Evolutionary conservation across 64 coral and sea anemone species (phyloP).

Genomic region (Hydrozoanthus tunicans): DNA sequence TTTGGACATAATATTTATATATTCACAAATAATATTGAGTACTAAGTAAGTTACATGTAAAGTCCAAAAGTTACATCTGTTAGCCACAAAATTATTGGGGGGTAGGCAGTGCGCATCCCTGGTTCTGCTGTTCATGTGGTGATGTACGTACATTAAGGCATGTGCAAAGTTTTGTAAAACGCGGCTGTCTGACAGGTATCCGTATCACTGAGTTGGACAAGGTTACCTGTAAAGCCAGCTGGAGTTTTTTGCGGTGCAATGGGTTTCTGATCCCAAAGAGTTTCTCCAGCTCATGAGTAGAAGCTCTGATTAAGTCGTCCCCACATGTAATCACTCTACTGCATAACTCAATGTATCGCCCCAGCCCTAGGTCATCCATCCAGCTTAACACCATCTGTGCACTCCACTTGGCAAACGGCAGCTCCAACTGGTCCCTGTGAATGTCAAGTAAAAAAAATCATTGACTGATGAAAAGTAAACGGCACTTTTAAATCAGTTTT

Average conservation of each 20-base stretch:
- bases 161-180: not conserved
- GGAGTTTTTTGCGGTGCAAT: conserved; percentile 93
- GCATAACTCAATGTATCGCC: conserved; percentile 71
- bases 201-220: not conserved
- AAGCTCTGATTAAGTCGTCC: conserved; percentile 81
- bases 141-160: not conserved
- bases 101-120: no score
- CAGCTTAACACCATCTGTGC: conserved; percentile 92
- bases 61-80: no score
- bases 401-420: conserved; percentile 89
- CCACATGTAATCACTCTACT: conserved; percentile 67
- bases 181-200: not conserved
- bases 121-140: not conserved
- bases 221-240: conserved; percentile 78
- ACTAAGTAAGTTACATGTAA: no score
- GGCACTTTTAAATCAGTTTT: no score
- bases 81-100: no score
- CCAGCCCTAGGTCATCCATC: conserved; percentile 94
- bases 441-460: not conserved
- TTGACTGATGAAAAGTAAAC: not conserved
- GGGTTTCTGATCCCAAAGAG: conserved; percentile 76
- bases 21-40: no score
- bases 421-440: conserved; percentile 78
- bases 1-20: no score
- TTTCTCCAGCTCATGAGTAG: conserved; percentile 80